Evolutionary conservation across 2,113 vertebrate genomes (phyloP).

Genomic region (Sapayoa aenigma): DNA sequence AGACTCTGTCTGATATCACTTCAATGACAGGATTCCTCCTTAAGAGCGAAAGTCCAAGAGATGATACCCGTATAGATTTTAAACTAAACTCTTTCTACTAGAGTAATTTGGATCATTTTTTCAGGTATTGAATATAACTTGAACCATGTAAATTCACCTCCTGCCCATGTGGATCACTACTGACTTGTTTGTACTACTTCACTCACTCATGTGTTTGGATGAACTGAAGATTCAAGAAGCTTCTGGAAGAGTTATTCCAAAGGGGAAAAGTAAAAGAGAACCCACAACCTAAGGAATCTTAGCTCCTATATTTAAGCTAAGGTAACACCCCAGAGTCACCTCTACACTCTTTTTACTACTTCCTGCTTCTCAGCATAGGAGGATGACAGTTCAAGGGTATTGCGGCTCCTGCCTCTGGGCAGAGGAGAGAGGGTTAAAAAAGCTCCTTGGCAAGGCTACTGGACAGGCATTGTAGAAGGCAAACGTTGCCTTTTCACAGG

Average conservation of each 20-base stretch:
- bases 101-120: not conserved
- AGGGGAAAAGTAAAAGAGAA: not conserved
- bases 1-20: not conserved
- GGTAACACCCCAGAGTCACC: not conserved
- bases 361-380: rapidly evolving
- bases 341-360: not conserved
- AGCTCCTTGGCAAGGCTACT: not conserved
- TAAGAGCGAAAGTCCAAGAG: not conserved
- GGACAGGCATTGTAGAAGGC: not conserved
- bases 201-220: not conserved
- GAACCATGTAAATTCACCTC: not conserved
- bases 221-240: not conserved
- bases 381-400: not conserved
- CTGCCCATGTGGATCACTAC: rapidly evolving
- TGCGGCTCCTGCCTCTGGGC: not conserved
- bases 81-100: not conserved
- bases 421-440: not conserved
- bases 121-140: not conserved
- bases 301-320: not conserved
- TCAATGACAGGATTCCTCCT: rapidly evolving
- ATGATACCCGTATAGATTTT: not conserved
- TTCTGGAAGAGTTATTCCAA: not conserved
- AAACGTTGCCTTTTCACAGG: rapidly evolving
- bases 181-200: not conserved
- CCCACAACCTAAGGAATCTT: rapidly evolving